These are phyloP conservation scores for Drosophila melanosoma DNA, from an alignment of 2,888 invertebrate genomes.

Conservation along the genomic window DNA sequence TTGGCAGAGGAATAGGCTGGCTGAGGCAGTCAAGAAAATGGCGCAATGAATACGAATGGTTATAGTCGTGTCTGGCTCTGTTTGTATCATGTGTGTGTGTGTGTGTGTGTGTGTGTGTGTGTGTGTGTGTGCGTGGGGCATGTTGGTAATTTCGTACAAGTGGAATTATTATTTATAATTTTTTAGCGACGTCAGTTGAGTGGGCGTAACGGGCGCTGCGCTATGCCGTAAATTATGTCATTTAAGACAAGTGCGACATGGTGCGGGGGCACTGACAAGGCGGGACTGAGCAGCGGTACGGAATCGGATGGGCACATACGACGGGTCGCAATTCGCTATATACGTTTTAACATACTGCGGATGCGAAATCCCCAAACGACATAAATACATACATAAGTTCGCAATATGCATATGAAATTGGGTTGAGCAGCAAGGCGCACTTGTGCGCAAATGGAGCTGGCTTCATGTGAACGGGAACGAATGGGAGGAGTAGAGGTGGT, in stretches of 20 bases:
- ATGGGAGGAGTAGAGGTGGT: fast-evolving
- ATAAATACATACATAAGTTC: conserved; percentile 53
- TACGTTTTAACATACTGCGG: conserved; percentile 66
- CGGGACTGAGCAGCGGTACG: too few species aligned
- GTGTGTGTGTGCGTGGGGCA: conserved; percentile 53
- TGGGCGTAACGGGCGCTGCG: conserved; percentile 79
- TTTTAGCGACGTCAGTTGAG: conserved; percentile 79
- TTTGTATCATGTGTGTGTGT: conserved; percentile 5
- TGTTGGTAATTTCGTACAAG: conserved; percentile 79
- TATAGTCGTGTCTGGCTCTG: conserved; percentile 52
- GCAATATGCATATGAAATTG: conserved; percentile 72
- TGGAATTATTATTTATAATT: conserved; percentile 81
- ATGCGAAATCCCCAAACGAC: conserved; percentile 60
- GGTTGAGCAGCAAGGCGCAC: conserved; percentile 67
- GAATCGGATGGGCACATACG: conserved; percentile 7
- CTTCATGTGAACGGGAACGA: conserved; percentile 1
- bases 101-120: neutral
- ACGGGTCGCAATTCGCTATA: conserved; percentile 38
- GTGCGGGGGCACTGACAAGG: neutral
- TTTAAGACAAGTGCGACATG: conserved; percentile 73
- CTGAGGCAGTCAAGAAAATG: conserved; percentile 65
- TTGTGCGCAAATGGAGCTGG: conserved; percentile 44
- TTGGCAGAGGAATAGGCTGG: conserved; percentile 53
- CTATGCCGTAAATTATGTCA: conserved; percentile 79
- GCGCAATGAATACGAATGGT: conserved; percentile 68